A percentile compares a stretch with the other conserved stretches of the same genome.
Evolutionary conservation across 2,888 invertebrate genomes (phyloP).

Genomic region (Aspidapion aeneum): DNA sequence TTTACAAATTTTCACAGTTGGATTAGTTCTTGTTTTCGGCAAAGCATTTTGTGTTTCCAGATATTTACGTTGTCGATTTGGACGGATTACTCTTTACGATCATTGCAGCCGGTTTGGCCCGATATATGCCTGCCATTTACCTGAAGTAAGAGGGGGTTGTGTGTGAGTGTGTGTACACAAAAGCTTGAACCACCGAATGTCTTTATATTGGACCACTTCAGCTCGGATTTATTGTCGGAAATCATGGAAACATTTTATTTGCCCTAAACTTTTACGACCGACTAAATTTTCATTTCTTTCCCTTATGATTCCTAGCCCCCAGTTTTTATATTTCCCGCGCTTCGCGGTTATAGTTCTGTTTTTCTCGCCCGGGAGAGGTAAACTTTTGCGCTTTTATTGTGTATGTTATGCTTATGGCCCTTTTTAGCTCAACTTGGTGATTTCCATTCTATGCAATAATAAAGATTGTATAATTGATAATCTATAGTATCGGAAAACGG

Average conservation of each 20-base stretch:
- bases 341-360: conserved; percentile 24
- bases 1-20: no score
- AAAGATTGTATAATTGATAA: no score
- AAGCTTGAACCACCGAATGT: conserved; percentile 34
- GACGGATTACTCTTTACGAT: neutral
- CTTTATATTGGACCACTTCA: conserved; percentile 44
- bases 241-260: conserved; percentile 47
- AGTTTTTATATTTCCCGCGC: conserved; percentile 20
- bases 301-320: conserved; percentile 21
- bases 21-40: neutral
- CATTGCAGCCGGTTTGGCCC: neutral
- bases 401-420: neutral
- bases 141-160: neutral
- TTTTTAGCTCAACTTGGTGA: neutral
- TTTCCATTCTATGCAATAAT: neutral
- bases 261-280: conserved; percentile 45
- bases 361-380: conserved; percentile 10
- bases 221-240: conserved; percentile 45
- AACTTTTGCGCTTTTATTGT: neutral
- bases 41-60: neutral
- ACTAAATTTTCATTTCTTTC: conserved; percentile 42
- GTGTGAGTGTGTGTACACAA: neutral
- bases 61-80: neutral
- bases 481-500: no score
- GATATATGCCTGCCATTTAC: neutral